A percentile compares a stretch with the other conserved stretches of the same genome.
These are phyloP conservation scores for Melanerpes aurifrons DNA, from an alignment of 2,113 vertebrate species.

Conservation along the genomic window DNA sequence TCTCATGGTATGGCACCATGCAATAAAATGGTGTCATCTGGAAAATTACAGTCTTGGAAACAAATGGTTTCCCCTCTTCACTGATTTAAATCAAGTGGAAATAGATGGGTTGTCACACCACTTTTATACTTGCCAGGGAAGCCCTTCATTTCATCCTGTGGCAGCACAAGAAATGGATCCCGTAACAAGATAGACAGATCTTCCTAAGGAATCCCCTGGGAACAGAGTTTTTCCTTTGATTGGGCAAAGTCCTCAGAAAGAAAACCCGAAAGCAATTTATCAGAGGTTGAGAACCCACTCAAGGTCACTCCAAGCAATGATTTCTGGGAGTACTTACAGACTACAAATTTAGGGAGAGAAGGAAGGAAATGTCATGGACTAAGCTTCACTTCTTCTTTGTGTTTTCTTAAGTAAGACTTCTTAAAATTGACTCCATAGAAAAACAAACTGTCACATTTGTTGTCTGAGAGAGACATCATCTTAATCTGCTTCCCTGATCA, in stretches of 20 bases:
- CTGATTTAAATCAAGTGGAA: slow-evolving; percentile 76
- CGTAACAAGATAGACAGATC: not conserved
- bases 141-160: slow-evolving; percentile 39
- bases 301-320: not conserved
- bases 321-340: not conserved
- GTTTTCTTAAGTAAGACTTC: slow-evolving; percentile 23
- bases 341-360: not conserved
- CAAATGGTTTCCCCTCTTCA: slow-evolving; percentile 59
- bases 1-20: slow-evolving; percentile 76
- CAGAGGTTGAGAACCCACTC: not conserved
- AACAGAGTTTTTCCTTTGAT: not conserved
- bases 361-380: not conserved
- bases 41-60: slow-evolving; percentile 79
- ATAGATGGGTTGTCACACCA: slow-evolving; percentile 70
- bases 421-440: not conserved
- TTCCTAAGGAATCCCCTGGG: slow-evolving; percentile 43
- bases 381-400: not conserved
- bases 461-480: not conserved
- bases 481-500: not conserved
- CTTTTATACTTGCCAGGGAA: slow-evolving; percentile 59
- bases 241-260: slow-evolving; percentile 23
- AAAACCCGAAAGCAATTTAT: slow-evolving; percentile 15
- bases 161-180: slow-evolving; percentile 33
- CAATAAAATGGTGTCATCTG: slow-evolving; percentile 78
- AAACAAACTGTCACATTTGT: not conserved